Evolutionary conservation across 2,113 vertebrate genomes (phyloP).

Genomic region (Callaeas wilsoni): DNA sequence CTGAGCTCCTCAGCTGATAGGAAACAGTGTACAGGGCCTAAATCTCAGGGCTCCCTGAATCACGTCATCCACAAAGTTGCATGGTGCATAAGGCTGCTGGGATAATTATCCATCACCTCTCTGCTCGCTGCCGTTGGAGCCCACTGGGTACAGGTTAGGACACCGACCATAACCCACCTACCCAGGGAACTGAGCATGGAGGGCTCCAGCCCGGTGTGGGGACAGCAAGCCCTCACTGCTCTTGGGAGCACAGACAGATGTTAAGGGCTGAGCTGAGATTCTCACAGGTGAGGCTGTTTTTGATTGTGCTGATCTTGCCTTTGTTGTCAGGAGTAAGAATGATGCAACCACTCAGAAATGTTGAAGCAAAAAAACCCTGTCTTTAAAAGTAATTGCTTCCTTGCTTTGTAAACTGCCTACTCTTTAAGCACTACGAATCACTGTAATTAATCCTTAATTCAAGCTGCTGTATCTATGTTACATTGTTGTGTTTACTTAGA

Average conservation of each 20-base stretch:
- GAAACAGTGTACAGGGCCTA: background rate
- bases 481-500: constrained; percentile 48
- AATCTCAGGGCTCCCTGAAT: background rate
- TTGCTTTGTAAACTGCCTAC: constrained; percentile 10
- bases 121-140: fast-evolving
- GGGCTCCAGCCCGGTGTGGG: fast-evolving
- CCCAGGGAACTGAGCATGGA: background rate
- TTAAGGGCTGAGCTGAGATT: background rate
- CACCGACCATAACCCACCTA: background rate
- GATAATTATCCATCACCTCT: background rate
- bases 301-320: background rate
- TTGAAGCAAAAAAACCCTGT: background rate
- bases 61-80: no score
- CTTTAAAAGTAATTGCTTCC: constrained; percentile 53
- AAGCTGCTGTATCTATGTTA: background rate
- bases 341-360: constrained; percentile 32
- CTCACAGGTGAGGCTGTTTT: background rate
- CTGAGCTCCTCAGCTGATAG: background rate
- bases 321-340: constrained; percentile 32
- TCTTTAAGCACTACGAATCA: background rate
- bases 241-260: background rate
- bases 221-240: background rate
- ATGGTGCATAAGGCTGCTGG: background rate
- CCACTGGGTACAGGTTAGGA: no score
- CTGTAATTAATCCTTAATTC: constrained; percentile 37